Conservation (phyloP, 2,797 vertebrate species). For the Acanthurus lineatus region DNA sequence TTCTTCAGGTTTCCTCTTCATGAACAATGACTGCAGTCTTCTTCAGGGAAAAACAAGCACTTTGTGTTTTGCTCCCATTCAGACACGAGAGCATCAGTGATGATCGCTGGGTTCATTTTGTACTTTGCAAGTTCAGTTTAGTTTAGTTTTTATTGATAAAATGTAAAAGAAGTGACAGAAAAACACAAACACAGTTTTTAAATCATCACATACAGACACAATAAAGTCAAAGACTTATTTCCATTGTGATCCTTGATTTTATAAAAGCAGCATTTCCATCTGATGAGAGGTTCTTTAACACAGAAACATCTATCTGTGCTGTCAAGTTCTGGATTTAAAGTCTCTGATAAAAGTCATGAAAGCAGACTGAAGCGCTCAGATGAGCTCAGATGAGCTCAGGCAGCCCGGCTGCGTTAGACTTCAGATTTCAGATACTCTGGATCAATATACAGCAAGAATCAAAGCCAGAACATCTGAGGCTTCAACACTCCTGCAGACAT, state of each 20-base stretch:
- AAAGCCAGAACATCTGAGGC: background rate
- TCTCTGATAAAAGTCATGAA: background rate
- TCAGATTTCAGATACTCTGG: constrained; percentile 18
- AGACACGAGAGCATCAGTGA: background rate
- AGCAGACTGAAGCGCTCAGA: background rate
- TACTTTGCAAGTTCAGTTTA: too few relatives aligned
- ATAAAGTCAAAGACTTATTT: too few relatives aligned
- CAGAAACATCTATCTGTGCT: background rate
- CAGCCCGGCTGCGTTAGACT: background rate
- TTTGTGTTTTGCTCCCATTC: background rate
- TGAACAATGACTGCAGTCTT: background rate
- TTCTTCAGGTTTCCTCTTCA: background rate
- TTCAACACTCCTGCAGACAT: background rate
- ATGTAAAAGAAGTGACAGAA: too few relatives aligned
- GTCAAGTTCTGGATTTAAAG: too few relatives aligned
- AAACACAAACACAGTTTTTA: too few relatives aligned
- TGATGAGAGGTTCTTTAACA: background rate
- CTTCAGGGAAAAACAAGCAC: background rate
- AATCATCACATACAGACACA: too few relatives aligned
- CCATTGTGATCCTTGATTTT: too few relatives aligned
- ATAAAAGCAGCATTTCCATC: too few relatives aligned
- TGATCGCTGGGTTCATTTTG: background rate
- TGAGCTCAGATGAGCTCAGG: background rate
- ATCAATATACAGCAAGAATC: constrained; percentile 40
- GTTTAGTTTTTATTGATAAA: too few relatives aligned